Conservation (phyloP, 53 echinoderm and acorn worm genomes). For the Luidia sarsii region DNA sequence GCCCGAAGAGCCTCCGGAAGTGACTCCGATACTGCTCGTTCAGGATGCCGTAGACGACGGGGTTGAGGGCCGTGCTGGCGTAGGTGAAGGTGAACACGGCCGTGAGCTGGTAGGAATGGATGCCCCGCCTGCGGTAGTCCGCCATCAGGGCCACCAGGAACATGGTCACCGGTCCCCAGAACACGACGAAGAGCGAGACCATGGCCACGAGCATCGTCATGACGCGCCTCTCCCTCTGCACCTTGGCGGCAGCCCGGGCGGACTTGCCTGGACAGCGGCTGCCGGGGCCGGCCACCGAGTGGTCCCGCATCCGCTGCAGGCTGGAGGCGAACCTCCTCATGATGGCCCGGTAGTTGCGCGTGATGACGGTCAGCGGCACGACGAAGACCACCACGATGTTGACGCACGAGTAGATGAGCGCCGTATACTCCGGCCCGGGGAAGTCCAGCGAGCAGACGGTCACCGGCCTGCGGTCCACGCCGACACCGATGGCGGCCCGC, state of each 20-base stretch:
- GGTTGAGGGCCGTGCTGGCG: conserved; percentile 43
- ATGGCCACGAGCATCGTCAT: conserved; percentile 51
- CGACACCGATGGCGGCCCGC: not conserved
- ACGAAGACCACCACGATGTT: conserved; percentile 52
- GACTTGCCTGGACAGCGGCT: not conserved
- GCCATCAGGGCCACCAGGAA: conserved; percentile 33
- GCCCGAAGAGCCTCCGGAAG: conserved; percentile 31
- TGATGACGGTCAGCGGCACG: conserved; percentile 32
- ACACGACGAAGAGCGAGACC: conserved; percentile 47
- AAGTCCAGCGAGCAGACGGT: conserved; percentile 50
- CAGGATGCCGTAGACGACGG: conserved; percentile 58
- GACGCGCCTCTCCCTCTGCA: conserved; percentile 50
- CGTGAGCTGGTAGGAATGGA: conserved; percentile 51
- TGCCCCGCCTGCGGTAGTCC: not conserved
- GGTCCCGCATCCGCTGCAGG: conserved; percentile 30
- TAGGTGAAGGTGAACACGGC: conserved; percentile 27
- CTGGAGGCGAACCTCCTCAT: conserved; percentile 47
- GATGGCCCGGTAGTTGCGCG: conserved; percentile 33
- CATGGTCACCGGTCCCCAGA: conserved; percentile 58
- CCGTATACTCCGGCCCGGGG: not conserved
- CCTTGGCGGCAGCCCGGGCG: conserved; percentile 1
- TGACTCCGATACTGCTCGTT: conserved; percentile 56
- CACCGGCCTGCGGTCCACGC: not conserved
- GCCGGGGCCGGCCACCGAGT: conserved; percentile 33
- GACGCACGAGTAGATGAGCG: conserved; percentile 31